Evolutionary conservation across 2,113 vertebrate genomes (phyloP), one percentile per base, ranked within the genome.

Genomic region (Strix aluco): DNA sequence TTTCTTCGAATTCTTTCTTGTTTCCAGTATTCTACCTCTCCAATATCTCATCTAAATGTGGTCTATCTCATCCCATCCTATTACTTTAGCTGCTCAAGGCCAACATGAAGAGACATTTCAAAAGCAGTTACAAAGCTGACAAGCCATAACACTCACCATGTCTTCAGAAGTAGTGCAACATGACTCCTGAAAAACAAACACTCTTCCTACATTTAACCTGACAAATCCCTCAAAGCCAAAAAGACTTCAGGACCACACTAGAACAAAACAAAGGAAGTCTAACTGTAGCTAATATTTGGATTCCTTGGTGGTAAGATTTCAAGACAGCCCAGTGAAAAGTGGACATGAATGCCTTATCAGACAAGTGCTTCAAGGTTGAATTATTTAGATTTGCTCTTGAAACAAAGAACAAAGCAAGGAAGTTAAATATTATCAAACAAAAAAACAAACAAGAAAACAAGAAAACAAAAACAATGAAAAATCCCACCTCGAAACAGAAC

Each of bases 381-480:
- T 84, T 80, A 92, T 86, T 89, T 78, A 87, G 25, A 94, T 91
- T 91, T 79, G 32, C 19, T 89, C 65, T 79, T 84, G 83, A 87
- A 84, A 92, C 10, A 79, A 80, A 82, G 36, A 95, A n/a, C 27
- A 94, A 87, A 55, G 29, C 72, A 82, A 12, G 19, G 5, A 40
- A 40, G 40, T 21, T 65, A 63, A 58, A 54, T 32, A 78, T 46
- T 30, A 15, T 38, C 40, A 40, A 40, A 40, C 40, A 40, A 40
- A 40, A 52, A 38, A n/a, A 46, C 21, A 20, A 25, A 29, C 2
- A 52, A 66, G 62, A 61, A 54, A 77, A 87, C 74, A 46, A 21
- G 30, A 58, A 58, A 55, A 51, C 2, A 49, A 62, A 32, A 19
- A 2, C 16, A 29, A 6, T 5, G 8, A 32, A 58, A 52, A 66